Conservation (phyloP, 2,113 vertebrate genomes). For the Blennius ocellaris region DNA sequence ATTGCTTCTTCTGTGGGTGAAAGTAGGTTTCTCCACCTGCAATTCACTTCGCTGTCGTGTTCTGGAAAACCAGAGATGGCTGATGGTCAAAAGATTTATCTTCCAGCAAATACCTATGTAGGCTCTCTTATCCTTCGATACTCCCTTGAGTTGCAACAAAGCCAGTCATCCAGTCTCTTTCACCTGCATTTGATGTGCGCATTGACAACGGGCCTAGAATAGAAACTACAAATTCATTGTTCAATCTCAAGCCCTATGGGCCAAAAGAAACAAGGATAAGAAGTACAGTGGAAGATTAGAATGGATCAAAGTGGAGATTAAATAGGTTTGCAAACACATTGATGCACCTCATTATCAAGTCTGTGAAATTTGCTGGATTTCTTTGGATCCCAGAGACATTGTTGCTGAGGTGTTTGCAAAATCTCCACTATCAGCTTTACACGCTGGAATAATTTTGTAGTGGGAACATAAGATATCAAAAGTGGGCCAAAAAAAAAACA, state of each 20-base stretch:
- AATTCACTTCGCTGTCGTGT: too few relatives aligned
- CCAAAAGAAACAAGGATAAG: constrained; percentile 53
- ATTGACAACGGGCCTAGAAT: constrained; percentile 32
- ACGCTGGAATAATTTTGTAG: neutral
- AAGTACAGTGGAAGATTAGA: constrained; percentile 65
- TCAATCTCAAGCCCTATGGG: constrained; percentile 43
- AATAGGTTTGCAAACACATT: constrained; percentile 62
- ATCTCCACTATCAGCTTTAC: constrained; percentile 9
- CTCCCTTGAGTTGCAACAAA: constrained; percentile 37
- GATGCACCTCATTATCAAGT: constrained; percentile 65
- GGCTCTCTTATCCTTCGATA: neutral
- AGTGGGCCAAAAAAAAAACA: constrained; percentile 1
- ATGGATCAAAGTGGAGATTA: constrained; percentile 76
- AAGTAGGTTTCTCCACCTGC: too few relatives aligned
- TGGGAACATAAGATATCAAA: constrained; percentile 25
- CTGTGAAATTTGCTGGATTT: constrained; percentile 58
- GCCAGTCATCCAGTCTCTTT: constrained; percentile 33
- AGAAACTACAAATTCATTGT: constrained; percentile 40
- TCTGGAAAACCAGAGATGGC: too few relatives aligned
- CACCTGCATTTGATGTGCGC: constrained; percentile 23
- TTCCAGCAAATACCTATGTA: too few relatives aligned
- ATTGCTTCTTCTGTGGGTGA: too few relatives aligned
- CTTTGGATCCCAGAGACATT: constrained; percentile 26
- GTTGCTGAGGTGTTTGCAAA: constrained; percentile 23
- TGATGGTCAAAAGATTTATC: too few relatives aligned